phyloP scores from a whole-genome alignment of 2,113 vertebrate genomes.

The Nothoprocta pentlandii region DNA sequence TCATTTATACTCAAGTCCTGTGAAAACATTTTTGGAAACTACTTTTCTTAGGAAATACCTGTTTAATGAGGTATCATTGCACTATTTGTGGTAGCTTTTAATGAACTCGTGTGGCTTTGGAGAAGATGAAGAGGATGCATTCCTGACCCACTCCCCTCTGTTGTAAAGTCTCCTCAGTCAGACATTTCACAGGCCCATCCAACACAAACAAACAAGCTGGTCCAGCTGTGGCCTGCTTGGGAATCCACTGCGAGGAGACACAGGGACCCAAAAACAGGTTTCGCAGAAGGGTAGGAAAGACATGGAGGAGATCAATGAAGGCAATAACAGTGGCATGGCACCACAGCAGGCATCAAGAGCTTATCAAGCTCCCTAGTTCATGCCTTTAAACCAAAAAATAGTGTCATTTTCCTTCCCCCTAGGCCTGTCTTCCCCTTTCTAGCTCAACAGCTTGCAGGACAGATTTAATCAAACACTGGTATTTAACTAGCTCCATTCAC shows the following conservation, averaged over 20 bases:
- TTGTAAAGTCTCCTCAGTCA: not conserved
- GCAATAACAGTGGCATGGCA: fast-evolving
- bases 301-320: not conserved
- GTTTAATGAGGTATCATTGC: slow-evolving; percentile 49
- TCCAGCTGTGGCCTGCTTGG: not conserved
- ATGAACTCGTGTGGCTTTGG: not conserved
- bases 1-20: slow-evolving; percentile 14
- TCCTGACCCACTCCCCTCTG: not conserved
- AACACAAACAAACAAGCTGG: not conserved
- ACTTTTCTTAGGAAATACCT: slow-evolving; percentile 13
- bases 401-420: not conserved
- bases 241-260: not conserved
- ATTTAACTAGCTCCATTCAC: not conserved
- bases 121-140: not conserved
- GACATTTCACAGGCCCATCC: not conserved
- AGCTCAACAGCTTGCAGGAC: not conserved
- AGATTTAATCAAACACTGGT: not conserved
- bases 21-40: slow-evolving; percentile 39
- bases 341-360: not conserved
- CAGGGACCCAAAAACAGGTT: not conserved
- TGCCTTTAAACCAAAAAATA: not conserved
- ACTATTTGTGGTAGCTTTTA: slow-evolving; percentile 5
- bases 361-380: not conserved
- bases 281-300: not conserved
- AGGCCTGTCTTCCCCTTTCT: not conserved